Evolutionary conservation across 1,140 invertebrate genomes (phyloP).

Genomic region (Drosophila hydei): DNA sequence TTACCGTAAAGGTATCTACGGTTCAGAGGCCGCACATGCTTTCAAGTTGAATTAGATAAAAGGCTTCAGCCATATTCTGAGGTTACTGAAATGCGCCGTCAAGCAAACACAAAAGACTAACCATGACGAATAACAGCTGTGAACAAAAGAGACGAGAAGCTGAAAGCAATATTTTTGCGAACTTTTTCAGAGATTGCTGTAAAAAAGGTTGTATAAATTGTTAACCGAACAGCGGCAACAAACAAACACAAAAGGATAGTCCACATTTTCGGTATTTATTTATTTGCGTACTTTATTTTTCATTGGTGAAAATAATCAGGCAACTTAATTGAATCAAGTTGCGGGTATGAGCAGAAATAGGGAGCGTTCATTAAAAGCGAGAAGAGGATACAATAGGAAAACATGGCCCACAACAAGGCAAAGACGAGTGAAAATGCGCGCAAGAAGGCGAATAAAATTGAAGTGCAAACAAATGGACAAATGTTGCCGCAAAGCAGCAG

Average conservation of each 20-base stretch:
- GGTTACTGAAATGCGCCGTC: no score
- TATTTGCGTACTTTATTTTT: slow-evolving; percentile 25
- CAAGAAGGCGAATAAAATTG: slow-evolving; percentile 73
- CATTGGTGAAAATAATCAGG: slow-evolving; percentile 69
- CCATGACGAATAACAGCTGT: no score
- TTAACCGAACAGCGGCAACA: slow-evolving; percentile 13
- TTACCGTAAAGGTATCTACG: no score
- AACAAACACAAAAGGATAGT: slow-evolving; percentile 18
- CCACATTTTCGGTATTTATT: neutral
- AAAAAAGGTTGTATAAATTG: slow-evolving; percentile 38
- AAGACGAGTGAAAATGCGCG: slow-evolving; percentile 67
- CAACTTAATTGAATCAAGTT: slow-evolving; percentile 77
- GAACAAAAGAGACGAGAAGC: no score
- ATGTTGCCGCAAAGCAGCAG: slow-evolving; percentile 4
- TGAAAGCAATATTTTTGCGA: slow-evolving; percentile 1
- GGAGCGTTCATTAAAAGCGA: slow-evolving; percentile 49
- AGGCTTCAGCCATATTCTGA: no score
- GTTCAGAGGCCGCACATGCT: no score
- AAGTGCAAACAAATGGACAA: slow-evolving; percentile 76
- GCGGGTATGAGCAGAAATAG: slow-evolving; percentile 49
- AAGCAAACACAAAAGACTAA: no score
- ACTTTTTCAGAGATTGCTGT: slow-evolving; percentile 53
- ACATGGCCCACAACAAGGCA: slow-evolving; percentile 34
- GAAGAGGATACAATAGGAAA: slow-evolving; percentile 29
- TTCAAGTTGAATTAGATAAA: no score